Percentiles rank a stretch among this genome's conserved stretches.
Conservation (phyloP, 1,140 invertebrate species). For the Drosophila tropicalis region DNA sequence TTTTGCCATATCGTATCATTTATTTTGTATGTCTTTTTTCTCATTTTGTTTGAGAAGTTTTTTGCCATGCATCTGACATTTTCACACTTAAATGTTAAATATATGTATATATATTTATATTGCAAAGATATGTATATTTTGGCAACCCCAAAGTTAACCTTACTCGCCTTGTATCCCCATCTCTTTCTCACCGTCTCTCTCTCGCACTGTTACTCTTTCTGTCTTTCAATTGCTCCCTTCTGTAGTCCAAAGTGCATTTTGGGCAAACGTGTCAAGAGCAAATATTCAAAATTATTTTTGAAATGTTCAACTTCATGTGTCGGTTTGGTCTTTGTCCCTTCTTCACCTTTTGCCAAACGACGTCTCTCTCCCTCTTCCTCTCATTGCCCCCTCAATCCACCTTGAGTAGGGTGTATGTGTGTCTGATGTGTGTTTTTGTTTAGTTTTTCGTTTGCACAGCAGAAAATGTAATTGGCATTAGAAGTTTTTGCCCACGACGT, state of each 20-base stretch:
- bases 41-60: slow-evolving; percentile 48
- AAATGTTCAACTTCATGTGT: slow-evolving; percentile 56
- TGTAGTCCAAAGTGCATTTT: slow-evolving; percentile 41
- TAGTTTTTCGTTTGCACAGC: slow-evolving; percentile 72
- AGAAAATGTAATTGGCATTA: slow-evolving; percentile 78
- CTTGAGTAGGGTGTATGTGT: neutral
- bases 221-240: no score
- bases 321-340: slow-evolving; percentile 38
- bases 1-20: slow-evolving; percentile 47
- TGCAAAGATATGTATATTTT: slow-evolving; percentile 45
- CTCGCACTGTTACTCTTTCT: neutral
- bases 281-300: slow-evolving; percentile 81
- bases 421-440: slow-evolving; percentile 58
- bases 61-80: slow-evolving; percentile 75
- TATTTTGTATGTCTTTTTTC: slow-evolving; percentile 18
- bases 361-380: neutral
- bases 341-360: slow-evolving; percentile 25
- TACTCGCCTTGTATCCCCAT: neutral
- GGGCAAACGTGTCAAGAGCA: slow-evolving; percentile 78
- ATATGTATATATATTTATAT: slow-evolving; percentile 8
- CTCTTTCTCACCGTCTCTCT: neutral
- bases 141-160: slow-evolving; percentile 40
- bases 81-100: slow-evolving; percentile 73
- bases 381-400: no score
- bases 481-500: slow-evolving; percentile 69